Percentiles rank a stretch among this genome's conserved stretches.
Evolutionary conservation across 2,797 vertebrate genomes (phyloP).

Genomic region (Enteromius trimaculatus): DNA sequence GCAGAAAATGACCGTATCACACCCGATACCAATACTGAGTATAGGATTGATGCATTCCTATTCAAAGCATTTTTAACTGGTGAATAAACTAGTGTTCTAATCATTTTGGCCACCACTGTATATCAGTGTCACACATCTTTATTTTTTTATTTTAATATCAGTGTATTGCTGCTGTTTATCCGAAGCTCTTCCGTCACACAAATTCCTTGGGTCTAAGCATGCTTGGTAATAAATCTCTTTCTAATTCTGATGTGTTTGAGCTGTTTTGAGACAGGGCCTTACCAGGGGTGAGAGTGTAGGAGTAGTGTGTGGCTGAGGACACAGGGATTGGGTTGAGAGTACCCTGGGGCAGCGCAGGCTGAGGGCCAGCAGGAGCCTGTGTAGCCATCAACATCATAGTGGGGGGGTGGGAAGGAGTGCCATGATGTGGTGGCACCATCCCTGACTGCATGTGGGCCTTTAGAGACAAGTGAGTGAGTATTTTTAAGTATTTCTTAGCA

Average conservation of each 20-base stretch:
- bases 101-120: not conserved
- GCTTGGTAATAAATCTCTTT: not conserved
- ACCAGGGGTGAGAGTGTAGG: slow-evolving; percentile 98
- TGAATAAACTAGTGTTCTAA: not conserved
- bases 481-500: slow-evolving; percentile 23
- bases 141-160: not conserved
- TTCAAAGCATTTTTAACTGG: not conserved
- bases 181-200: not conserved
- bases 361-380: slow-evolving; percentile 93
- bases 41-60: no score
- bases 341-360: slow-evolving; percentile 90
- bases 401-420: slow-evolving; percentile 85
- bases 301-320: slow-evolving; percentile 97
- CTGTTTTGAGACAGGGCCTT: slow-evolving; percentile 44
- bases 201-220: not conserved
- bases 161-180: not conserved
- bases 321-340: slow-evolving; percentile 97
- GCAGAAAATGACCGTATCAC: no score
- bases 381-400: slow-evolving; percentile 98
- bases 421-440: slow-evolving; percentile 91
- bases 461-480: slow-evolving; percentile 25
- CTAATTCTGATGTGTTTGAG: not conserved
- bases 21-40: no score
- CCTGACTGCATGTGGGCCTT: slow-evolving; percentile 99
- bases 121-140: not conserved